Conservation (phyloP, 2,797 vertebrate genomes). For the Anguilla pacifica region DNA sequence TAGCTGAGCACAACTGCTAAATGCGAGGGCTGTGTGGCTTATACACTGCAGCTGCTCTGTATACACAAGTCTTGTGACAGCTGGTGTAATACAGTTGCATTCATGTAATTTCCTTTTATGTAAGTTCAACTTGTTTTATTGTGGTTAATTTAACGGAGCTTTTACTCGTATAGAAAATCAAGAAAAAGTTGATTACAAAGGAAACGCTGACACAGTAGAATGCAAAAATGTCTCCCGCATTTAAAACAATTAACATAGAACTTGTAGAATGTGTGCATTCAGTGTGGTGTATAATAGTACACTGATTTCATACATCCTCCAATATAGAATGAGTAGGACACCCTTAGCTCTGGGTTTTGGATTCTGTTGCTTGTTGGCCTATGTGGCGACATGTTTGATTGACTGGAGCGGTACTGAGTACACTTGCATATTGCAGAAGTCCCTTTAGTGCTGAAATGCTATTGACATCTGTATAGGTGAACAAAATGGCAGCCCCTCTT, state of each 20-base stretch:
- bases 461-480: not conserved
- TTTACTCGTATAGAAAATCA: not conserved
- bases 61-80: not conserved
- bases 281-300: not conserved
- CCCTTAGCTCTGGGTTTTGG: not conserved
- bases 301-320: not conserved
- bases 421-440: not conserved
- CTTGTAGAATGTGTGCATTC: not conserved
- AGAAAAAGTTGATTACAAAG: too few relatives aligned
- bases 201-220: not conserved
- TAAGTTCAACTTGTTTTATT: constrained; percentile 6
- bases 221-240: not conserved
- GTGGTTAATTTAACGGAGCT: not conserved
- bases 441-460: not conserved
- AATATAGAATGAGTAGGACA: too few relatives aligned
- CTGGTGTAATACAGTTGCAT: not conserved
- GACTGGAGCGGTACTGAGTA: not conserved
- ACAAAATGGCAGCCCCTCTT: not conserved
- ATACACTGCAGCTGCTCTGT: not conserved
- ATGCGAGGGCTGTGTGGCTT: not conserved
- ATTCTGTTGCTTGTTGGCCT: not conserved
- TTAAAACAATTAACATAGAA: not conserved
- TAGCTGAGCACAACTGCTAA: not conserved
- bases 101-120: not conserved
- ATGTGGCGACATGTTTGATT: not conserved